Percentiles rank a stretch among this genome's conserved stretches.
Evolutionary conservation across 2,888 invertebrate genomes (phyloP).

Genomic region (Drosophila hamatofila): DNA sequence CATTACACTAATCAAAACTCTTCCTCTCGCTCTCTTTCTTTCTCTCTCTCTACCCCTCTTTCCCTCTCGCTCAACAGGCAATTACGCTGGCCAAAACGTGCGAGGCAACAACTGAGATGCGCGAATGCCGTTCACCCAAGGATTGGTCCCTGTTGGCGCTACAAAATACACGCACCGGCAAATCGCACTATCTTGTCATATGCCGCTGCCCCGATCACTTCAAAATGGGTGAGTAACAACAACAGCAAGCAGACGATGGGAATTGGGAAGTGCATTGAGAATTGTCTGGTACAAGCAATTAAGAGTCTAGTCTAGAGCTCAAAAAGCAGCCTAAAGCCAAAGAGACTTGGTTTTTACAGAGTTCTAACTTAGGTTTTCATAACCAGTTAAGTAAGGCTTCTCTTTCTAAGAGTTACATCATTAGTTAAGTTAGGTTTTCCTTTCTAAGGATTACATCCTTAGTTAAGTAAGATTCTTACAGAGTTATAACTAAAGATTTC

Average conservation of each 20-base stretch:
- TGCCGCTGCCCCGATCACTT: constrained; percentile 95
- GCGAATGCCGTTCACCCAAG: constrained; percentile 93
- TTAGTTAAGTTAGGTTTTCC: neutral
- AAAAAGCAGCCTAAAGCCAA: neutral
- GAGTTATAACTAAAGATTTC: neutral
- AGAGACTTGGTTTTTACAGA: neutral
- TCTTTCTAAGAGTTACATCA: neutral
- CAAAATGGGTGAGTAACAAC: constrained; percentile 89
- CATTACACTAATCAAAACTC: constrained; percentile 14
- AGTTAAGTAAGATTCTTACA: neutral
- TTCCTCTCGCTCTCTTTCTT: neutral
- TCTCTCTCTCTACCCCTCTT: neutral
- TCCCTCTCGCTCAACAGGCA: constrained; percentile 86
- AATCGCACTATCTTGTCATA: constrained; percentile 96
- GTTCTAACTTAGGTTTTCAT: neutral
- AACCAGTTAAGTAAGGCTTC: too few relatives aligned
- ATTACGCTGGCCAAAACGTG: constrained; percentile 96
- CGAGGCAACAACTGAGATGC: constrained; percentile 95
- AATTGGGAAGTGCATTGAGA: neutral
- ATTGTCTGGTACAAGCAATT: neutral
- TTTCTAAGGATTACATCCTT: neutral
- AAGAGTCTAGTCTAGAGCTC: neutral
- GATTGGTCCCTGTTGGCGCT: constrained; percentile 96
- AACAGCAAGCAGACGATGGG: neutral
- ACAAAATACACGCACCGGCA: constrained; percentile 96